Evolutionary conservation across 1,140 invertebrate species (phyloP), one percentile per base, ranked within the genome.

Genomic region (Zaprionus camerounensis): DNA sequence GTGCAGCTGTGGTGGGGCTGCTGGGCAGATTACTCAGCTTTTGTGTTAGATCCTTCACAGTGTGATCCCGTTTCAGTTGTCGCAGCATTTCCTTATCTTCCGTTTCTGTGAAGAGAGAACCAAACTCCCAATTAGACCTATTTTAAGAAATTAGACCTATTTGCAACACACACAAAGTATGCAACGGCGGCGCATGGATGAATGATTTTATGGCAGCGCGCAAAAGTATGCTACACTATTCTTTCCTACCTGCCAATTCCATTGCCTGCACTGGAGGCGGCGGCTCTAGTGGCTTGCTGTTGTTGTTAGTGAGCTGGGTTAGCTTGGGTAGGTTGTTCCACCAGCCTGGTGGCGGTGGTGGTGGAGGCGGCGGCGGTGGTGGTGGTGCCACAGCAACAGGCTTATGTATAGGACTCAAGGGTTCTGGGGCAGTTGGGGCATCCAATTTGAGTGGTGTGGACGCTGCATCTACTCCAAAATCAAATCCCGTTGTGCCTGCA

Each of bases 21-120:
- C 92, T 94, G 36, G 95, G 93, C 86, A 95, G 93, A 91, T 94
- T 96, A 22, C 95, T 95, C 76, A 98, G 93, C 93, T 97, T 97
- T 91, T 97, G 97, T 34, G 97, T 97, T 65, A 98, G 93, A 94
- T 98, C 97, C 93, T 97, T 97, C 26, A 97, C 97, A 31, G 96
- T 97, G 79, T 96, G 95, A 93, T 97, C 96, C 61, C 95, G 94
- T 91, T 96, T 96, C 63, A 96, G 85, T 73, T 93, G 92, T 20
- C 80, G 68, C 58, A 92, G 65, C 62, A 92, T 91, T n/a, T 91
- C 82, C 65, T 93, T 92, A 53, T 78, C 82, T 17, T 93, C 92
- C 41, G 91, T 63, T 68, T 93, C 92, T 93, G 55, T 24, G 49
- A 12, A 58, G 41, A 17, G 5, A n/a, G 26, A 36, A 15, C 13